phyloP scores from a whole-genome alignment of 2,113 vertebrate genomes.

The Odontesthes bonariensis region DNA sequence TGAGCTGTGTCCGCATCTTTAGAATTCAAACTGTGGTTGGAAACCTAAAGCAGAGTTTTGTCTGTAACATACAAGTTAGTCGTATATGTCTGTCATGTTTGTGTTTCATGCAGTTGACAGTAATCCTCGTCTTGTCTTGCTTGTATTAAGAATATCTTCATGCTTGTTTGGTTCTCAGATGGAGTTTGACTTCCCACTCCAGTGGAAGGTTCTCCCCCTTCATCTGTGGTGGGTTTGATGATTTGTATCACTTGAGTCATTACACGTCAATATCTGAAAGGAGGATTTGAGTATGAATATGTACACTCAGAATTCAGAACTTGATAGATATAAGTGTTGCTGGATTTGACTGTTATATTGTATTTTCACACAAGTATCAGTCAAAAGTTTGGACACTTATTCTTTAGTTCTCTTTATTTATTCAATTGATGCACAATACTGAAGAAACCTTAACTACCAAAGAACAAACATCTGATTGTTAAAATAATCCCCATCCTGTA shows the following conservation, averaged over 20 bases:
- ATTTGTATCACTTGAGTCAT: conserved; percentile 27
- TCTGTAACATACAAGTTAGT: conserved; percentile 35
- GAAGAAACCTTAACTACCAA: no score
- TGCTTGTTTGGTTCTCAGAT: conserved; percentile 42
- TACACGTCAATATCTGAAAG: conserved; percentile 28
- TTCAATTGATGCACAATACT: no score
- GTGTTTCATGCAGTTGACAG: conserved; percentile 23
- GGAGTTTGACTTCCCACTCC: conserved; percentile 25
- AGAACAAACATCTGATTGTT: no score
- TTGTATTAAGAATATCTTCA: conserved; percentile 36
- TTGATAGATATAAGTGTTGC: conserved; percentile 18
- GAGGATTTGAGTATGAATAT: conserved; percentile 36
- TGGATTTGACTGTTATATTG: background rate
- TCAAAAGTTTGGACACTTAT: no score
- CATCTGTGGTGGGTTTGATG: conserved; percentile 30
- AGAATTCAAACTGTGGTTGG: conserved; percentile 34
- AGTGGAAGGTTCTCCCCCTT: conserved; percentile 17
- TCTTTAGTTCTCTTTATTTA: no score
- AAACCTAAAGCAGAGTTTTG: conserved; percentile 36
- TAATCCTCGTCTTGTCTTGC: conserved; percentile 41
- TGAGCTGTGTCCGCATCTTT: conserved; percentile 17
- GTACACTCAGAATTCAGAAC: conserved; percentile 35
- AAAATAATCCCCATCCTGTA: no score
- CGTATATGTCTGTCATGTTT: conserved; percentile 8
- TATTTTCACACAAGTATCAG: no score